A percentile compares a stretch with the other conserved stretches of the same genome.
phyloP scores from a whole-genome alignment of 2,888 invertebrate species.

The Chrysolina oricalcia region DNA sequence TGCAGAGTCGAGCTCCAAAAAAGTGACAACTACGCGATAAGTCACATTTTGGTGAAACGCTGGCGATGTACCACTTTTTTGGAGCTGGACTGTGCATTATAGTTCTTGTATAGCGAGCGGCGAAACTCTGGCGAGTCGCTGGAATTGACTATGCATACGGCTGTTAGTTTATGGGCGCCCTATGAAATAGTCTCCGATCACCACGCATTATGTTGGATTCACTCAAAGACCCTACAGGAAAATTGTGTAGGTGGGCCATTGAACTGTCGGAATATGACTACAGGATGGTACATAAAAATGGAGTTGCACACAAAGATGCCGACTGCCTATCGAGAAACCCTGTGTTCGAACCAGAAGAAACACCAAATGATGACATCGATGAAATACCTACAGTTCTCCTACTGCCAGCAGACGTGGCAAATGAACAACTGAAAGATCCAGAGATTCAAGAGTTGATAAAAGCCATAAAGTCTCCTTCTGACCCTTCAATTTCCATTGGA shows the following conservation, averaged over 20 bases:
- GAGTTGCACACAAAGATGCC: slow-evolving; percentile 25
- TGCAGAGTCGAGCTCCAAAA: no score
- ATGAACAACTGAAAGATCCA: slow-evolving; percentile 42
- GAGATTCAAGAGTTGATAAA: slow-evolving; percentile 38
- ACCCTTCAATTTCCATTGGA: slow-evolving; percentile 35
- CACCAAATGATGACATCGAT: slow-evolving; percentile 12
- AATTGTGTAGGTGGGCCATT: slow-evolving; percentile 25
- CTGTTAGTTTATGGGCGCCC: slow-evolving; percentile 46
- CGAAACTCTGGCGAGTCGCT: no score
- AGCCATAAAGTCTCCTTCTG: slow-evolving; percentile 39
- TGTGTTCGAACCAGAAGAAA: slow-evolving; percentile 24
- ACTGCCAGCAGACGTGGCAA: slow-evolving; percentile 38
- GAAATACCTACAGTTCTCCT: slow-evolving; percentile 46
- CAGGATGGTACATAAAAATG: background rate
- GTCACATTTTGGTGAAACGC: no score
- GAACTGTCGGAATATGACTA: no score
- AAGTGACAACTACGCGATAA: no score
- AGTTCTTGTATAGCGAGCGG: no score
- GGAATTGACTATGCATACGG: no score
- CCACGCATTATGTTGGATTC: slow-evolving; percentile 42
- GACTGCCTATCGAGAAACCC: slow-evolving; percentile 49
- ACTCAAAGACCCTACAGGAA: slow-evolving; percentile 41
- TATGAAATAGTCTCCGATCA: slow-evolving; percentile 48
- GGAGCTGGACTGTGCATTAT: no score
- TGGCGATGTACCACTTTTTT: no score